Base-by-base conservation (phyloP, 2,113 vertebrate species). In the Apeltes quadracus region DNA sequence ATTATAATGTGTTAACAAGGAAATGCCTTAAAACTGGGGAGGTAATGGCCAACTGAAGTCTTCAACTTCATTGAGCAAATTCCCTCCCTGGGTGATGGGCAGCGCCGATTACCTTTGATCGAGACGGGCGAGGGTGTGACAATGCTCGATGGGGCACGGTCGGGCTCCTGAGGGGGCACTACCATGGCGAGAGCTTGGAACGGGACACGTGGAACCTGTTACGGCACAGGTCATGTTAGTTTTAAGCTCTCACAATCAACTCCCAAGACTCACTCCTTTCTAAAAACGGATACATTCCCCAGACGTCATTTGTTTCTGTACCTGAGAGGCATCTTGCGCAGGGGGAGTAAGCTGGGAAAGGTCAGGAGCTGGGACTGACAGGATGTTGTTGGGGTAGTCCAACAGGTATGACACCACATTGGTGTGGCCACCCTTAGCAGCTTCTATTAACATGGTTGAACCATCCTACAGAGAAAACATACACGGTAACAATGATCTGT, bases 371-470 rank as follows among this genome's bases (percentile, higher is more conserved):
- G 97, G 95, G 89, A 97, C 95, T 5, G 96, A 96, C 64, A 98
- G 85, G 88, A 99, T 94, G 82, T 99, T 99, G 93, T 98, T 98
- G 74, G 98, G 98, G 85, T 98, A 99, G 93, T 99, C 98, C 94
- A 99, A 94, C 81, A 99, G 91, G 88, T 99, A 99, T 72, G 97
- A 99, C 92, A 99, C 98, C 75, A 99, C 98, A 69, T 98, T 98
- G 69, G 98, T 99, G 91, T 99, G 98, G 77, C 98, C 98, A 84
- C 97, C 98, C 84, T 99, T 99, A 93, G 98, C 98, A 82, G 98
- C 97, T 95, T 99, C 98, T 79, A 99, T 99, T 79, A 99, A 96
- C 97, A 99, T 99, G 25, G 97, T 99, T 58, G 97, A 99, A 57
- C 97, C 97, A 93, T 99, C 98, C 98, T 99, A 83, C 15, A 66